phyloP scores from a whole-genome alignment of 2,113 vertebrate species.

The Gila orcuttii region DNA sequence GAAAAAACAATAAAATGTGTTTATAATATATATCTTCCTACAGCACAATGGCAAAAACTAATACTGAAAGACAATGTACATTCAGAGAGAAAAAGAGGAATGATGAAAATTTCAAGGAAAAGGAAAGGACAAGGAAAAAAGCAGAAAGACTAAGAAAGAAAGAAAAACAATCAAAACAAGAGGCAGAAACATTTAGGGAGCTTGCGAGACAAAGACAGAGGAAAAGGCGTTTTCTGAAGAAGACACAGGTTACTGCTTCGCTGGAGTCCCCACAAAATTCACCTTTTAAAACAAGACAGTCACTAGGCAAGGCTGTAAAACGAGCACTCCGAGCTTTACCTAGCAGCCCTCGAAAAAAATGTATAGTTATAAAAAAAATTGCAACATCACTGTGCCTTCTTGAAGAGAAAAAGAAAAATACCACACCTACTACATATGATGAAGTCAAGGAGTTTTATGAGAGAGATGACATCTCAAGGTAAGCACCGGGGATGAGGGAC shows the following conservation, averaged over 20 bases:
- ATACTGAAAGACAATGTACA: background rate
- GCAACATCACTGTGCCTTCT: background rate
- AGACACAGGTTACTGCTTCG: background rate
- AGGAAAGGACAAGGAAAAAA: background rate
- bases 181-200: background rate
- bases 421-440: background rate
- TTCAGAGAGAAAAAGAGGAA: background rate
- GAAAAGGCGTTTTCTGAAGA: background rate
- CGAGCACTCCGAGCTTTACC: background rate
- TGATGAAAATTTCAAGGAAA: background rate
- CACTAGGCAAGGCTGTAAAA: background rate
- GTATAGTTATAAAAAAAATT: background rate
- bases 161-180: background rate
- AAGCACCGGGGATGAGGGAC: background rate
- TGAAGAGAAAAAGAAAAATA: background rate
- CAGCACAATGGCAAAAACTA: background rate
- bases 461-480: background rate
- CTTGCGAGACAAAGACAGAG: background rate
- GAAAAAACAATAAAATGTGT: too few species aligned
- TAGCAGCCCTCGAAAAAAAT: background rate
- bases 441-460: background rate
- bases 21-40: background rate
- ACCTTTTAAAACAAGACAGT: background rate
- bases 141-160: background rate
- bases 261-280: too few species aligned